These are phyloP conservation scores for Papilio gigon DNA, from an alignment of 2,888 invertebrate genomes.

Conservation along the genomic window DNA sequence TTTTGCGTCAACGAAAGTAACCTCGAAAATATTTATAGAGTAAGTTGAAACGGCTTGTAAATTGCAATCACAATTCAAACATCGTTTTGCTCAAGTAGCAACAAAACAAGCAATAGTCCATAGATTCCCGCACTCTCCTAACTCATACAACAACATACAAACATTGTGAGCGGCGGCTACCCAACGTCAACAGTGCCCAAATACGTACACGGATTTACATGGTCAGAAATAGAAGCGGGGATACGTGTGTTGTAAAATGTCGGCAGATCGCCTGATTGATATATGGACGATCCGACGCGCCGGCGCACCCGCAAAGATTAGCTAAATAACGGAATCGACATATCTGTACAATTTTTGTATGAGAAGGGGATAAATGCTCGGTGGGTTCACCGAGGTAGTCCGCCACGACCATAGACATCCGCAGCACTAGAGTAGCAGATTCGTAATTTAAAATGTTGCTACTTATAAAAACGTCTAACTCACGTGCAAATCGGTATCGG, in stretches of 20 bases:
- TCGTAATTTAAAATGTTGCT: too few species aligned
- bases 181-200: slow-evolving; percentile 66
- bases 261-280: slow-evolving; percentile 70
- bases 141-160: slow-evolving; percentile 41
- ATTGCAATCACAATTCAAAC: neutral
- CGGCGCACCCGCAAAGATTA: slow-evolving; percentile 55
- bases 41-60: neutral
- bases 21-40: neutral
- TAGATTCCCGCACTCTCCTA: slow-evolving; percentile 12
- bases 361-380: too few species aligned
- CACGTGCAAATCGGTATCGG: too few species aligned
- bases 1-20: too few species aligned
- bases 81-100: neutral
- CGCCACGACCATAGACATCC: too few species aligned
- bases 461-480: too few species aligned
- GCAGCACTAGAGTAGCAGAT: too few species aligned
- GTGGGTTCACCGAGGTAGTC: too few species aligned
- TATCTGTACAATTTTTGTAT: too few species aligned
- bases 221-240: slow-evolving; percentile 68
- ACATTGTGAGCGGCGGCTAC: slow-evolving; percentile 55
- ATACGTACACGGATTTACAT: slow-evolving; percentile 68
- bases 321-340: slow-evolving; percentile 28
- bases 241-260: slow-evolving; percentile 67
- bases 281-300: slow-evolving; percentile 67
- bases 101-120: slow-evolving; percentile 19